Percentiles rank a stretch among this genome's conserved stretches.
Evolutionary conservation across 2,888 invertebrate species (phyloP).

Genomic region (Priocnemis perturbator): DNA sequence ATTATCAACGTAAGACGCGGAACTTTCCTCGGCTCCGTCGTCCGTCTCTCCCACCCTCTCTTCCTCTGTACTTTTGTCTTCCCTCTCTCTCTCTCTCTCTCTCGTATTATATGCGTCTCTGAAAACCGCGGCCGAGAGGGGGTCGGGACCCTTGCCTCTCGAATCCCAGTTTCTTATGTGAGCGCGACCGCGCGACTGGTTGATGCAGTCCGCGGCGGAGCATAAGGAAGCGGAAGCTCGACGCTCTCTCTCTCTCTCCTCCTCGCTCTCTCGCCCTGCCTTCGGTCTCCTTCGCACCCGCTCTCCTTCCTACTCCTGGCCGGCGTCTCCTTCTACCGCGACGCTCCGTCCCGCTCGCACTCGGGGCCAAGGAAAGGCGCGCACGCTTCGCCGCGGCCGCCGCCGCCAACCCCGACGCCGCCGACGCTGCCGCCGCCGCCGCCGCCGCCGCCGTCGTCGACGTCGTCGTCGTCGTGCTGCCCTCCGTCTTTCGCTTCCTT

Average conservation of each 20-base stretch:
- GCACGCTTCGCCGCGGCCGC: constrained; percentile 73
- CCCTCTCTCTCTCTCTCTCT: background rate
- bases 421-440: constrained; percentile 61
- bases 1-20: background rate
- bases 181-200: constrained; percentile 75
- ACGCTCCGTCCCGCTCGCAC: constrained; percentile 42
- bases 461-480: constrained; percentile 56
- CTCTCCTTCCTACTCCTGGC: constrained; percentile 36
- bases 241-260: constrained; percentile 64
- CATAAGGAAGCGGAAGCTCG: constrained; percentile 75
- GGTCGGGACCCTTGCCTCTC: constrained; percentile 44
- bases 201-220: constrained; percentile 74
- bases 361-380: constrained; percentile 71
- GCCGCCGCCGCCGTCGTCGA: constrained; percentile 56
- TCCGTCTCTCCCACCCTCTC: background rate
- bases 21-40: no score
- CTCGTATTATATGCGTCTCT: no score
- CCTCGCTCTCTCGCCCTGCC: constrained; percentile 46
- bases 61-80: background rate
- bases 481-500: constrained; percentile 64
- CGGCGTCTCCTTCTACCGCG: constrained; percentile 12
- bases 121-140: constrained; percentile 48
- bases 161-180: constrained; percentile 70
- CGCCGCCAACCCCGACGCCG: constrained; percentile 61
- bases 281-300: constrained; percentile 29